A percentile compares a stretch with the other conserved stretches of the same genome.
Conservation (phyloP, 2,797 vertebrate species). For the Calcarius lapponicus region DNA sequence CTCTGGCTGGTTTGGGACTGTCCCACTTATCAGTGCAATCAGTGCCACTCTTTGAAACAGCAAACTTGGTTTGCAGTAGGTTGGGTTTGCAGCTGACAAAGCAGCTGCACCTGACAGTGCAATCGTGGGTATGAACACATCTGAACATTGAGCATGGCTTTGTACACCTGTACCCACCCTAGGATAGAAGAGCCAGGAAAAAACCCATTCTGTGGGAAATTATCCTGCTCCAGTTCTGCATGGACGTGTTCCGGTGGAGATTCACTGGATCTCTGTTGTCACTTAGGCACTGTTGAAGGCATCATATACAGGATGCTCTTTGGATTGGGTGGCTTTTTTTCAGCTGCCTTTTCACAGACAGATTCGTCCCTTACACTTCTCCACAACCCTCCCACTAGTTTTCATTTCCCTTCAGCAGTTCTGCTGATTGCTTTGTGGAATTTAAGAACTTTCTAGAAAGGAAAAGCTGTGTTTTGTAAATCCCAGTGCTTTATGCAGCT, state of each 20-base stretch:
- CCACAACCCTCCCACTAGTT: neutral
- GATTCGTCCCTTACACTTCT: neutral
- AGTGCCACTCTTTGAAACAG: neutral
- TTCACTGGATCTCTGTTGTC: neutral
- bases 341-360: neutral
- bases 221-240: neutral
- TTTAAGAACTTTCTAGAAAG: conserved; percentile 10
- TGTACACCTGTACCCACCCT: neutral
- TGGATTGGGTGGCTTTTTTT: neutral
- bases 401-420: neutral
- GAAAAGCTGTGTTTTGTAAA: neutral
- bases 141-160: neutral
- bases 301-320: neutral
- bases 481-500: neutral
- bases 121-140: rapidly evolving
- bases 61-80: neutral
- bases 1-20: neutral
- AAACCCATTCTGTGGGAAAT: neutral
- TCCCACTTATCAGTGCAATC: neutral
- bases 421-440: neutral
- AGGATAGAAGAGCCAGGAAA: neutral
- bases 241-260: neutral
- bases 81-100: neutral
- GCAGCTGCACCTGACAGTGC: rapidly evolving
- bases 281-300: neutral